Percentiles rank a stretch among this genome's conserved stretches.
Evolutionary conservation across 2,797 vertebrate species (phyloP).

Genomic region (Jordanella pulchra): DNA sequence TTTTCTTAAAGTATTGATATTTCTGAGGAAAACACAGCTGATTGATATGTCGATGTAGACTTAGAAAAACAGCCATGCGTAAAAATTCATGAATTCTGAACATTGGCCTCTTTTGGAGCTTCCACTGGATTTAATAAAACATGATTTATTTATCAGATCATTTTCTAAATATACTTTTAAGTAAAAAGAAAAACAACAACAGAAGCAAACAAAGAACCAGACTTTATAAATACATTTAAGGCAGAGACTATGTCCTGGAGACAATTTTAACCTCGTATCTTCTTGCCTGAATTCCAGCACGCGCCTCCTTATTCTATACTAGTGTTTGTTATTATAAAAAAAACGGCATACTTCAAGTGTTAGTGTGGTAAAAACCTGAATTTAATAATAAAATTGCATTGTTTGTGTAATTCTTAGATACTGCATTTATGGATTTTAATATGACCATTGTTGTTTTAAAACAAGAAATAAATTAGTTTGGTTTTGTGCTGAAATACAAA

Average conservation of each 20-base stretch:
- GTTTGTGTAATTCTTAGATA: too few species aligned
- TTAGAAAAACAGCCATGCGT: constrained; percentile 47
- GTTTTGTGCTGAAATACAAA: constrained; percentile 10
- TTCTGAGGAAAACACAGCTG: constrained; percentile 1
- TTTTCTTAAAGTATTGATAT: constrained; percentile 6
- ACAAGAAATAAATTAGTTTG: not conserved
- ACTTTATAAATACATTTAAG: not conserved
- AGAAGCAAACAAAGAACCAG: too few species aligned
- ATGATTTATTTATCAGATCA: not conserved
- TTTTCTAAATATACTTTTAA: not conserved
- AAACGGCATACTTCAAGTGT: too few species aligned
- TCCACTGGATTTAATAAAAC: constrained; percentile 28
- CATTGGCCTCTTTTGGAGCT: constrained; percentile 15
- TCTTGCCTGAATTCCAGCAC: not conserved
- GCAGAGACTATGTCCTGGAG: not conserved
- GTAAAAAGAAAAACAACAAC: too few species aligned
- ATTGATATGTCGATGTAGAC: constrained; percentile 34
- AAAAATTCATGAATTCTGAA: constrained; percentile 34
- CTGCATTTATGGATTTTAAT: not conserved
- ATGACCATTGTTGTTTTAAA: not conserved
- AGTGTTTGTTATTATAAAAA: not conserved
- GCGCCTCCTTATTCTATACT: not conserved
- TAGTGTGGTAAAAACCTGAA: not conserved
- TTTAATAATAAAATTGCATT: not conserved
- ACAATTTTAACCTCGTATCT: not conserved